Conservation (phyloP, 2,888 invertebrate species). For the Hirtodrosophila duncani region DNA sequence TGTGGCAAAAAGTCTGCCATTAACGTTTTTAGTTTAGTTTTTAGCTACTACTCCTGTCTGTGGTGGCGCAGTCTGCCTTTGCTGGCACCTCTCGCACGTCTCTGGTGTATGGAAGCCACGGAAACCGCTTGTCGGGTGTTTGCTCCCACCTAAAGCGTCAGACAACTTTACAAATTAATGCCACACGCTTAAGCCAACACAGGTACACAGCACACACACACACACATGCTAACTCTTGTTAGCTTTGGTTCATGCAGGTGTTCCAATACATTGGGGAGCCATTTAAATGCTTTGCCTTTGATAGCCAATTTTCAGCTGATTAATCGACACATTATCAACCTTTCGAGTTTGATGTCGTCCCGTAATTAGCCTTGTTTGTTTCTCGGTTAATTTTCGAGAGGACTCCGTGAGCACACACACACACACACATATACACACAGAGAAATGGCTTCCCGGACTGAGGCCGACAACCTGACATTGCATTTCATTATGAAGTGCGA, state of each 20-base stretch:
- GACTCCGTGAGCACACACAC: neutral
- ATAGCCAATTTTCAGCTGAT: slow-evolving; percentile 58
- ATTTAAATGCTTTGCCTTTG: slow-evolving; percentile 45
- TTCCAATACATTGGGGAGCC: slow-evolving; percentile 16
- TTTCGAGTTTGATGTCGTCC: slow-evolving; percentile 26
- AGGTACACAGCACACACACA: slow-evolving; percentile 3
- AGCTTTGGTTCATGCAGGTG: slow-evolving; percentile 29
- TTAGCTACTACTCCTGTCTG: slow-evolving; percentile 23
- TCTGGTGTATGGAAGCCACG: slow-evolving; percentile 17
- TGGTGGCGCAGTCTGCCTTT: neutral
- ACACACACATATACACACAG: too few relatives aligned
- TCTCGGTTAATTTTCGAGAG: slow-evolving; percentile 3
- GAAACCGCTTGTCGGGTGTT: slow-evolving; percentile 55
- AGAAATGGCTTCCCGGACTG: too few relatives aligned
- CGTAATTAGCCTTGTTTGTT: slow-evolving; percentile 47
- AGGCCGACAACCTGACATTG: too few relatives aligned
- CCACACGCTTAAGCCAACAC: slow-evolving; percentile 38
- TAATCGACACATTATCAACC: slow-evolving; percentile 39
- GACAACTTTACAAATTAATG: slow-evolving; percentile 46
- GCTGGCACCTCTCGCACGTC: neutral
- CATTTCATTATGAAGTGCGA: slow-evolving; percentile 14
- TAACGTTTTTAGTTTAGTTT: slow-evolving; percentile 38
- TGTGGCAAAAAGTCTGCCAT: slow-evolving; percentile 33
- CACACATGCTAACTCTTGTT: neutral
- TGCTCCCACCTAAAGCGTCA: slow-evolving; percentile 7